Conservation (phyloP, 2,113 vertebrate species). For the Suncus etruscus region DNA sequence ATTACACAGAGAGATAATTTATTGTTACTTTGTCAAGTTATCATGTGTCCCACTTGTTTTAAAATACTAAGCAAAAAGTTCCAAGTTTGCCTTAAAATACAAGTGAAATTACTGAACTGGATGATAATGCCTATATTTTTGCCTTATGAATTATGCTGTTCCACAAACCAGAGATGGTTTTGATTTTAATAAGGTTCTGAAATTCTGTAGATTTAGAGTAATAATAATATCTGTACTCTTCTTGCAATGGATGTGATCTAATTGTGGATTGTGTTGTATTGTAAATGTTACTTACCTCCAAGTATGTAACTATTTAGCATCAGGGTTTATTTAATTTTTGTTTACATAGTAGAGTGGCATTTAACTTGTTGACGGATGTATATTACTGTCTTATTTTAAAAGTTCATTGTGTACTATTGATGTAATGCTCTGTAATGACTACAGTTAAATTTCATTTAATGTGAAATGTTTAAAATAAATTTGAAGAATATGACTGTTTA, state of each 20-base stretch:
- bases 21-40: conserved; percentile 81
- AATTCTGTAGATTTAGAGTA: conserved; percentile 75
- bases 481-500: conserved; percentile 46
- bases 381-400: conserved; percentile 62
- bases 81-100: conserved; percentile 92
- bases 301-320: conserved; percentile 78
- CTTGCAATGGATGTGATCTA: conserved; percentile 73
- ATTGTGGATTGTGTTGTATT: conserved; percentile 63
- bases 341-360: conserved; percentile 80
- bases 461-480: conserved; percentile 86
- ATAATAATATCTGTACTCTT: conserved; percentile 71
- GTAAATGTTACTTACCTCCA: conserved; percentile 70
- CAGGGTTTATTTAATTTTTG: conserved; percentile 72
- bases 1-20: conserved; percentile 82
- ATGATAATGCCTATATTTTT: conserved; percentile 83
- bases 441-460: conserved; percentile 79
- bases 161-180: conserved; percentile 80
- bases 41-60: conserved; percentile 70
- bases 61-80: conserved; percentile 89
- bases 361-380: conserved; percentile 73
- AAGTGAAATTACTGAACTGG: conserved; percentile 83
- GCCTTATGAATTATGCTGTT: conserved; percentile 83
- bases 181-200: conserved; percentile 80
- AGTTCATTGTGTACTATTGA: conserved; percentile 74
- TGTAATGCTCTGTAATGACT: conserved; percentile 76